Percentiles rank a stretch among this genome's conserved stretches.
Evolutionary conservation across 1,140 invertebrate genomes (phyloP).

Genomic region (Dreissena rostriformis): DNA sequence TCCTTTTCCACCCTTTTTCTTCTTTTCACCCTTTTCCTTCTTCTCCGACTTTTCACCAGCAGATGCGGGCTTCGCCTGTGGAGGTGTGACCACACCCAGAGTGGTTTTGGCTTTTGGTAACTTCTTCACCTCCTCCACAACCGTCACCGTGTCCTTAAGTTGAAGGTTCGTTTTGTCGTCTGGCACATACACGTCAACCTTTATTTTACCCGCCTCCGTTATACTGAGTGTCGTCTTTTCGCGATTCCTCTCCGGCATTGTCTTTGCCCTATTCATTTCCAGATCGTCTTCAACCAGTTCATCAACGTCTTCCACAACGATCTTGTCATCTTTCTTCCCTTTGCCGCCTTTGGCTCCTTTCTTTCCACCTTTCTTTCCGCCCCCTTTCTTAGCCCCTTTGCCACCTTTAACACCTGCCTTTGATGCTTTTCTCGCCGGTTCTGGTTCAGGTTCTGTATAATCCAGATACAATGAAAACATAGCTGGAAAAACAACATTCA

Average conservation of each 20-base stretch:
- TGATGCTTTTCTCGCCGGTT: background rate
- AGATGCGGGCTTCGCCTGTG: conserved; percentile 7
- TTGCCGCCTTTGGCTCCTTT: conserved; percentile 2
- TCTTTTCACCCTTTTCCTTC: conserved; percentile 18
- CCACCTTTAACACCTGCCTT: background rate
- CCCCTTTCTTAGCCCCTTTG: background rate
- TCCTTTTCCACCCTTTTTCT: conserved; percentile 30
- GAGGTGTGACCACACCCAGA: conserved; percentile 4
- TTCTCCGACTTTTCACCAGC: background rate
- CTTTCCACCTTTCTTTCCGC: background rate
- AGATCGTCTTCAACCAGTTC: background rate
- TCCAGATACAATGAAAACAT: background rate
- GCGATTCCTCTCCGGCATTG: conserved; percentile 41
- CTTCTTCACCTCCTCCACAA: conserved; percentile 23
- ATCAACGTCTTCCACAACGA: conserved; percentile 6
- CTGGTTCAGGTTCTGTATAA: background rate
- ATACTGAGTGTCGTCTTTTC: conserved; percentile 43
- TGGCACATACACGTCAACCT: conserved; percentile 50
- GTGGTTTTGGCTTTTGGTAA: conserved; percentile 40
- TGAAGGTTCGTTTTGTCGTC: conserved; percentile 34
- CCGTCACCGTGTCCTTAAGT: conserved; percentile 39
- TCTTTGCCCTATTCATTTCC: conserved; percentile 20
- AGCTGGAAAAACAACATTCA: background rate
- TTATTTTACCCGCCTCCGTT: conserved; percentile 40
- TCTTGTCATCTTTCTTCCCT: conserved; percentile 17